Percentiles rank a stretch among this genome's conserved stretches.
Evolutionary conservation across 1,140 invertebrate species (phyloP).

Genomic region (Eumaeus atala): DNA sequence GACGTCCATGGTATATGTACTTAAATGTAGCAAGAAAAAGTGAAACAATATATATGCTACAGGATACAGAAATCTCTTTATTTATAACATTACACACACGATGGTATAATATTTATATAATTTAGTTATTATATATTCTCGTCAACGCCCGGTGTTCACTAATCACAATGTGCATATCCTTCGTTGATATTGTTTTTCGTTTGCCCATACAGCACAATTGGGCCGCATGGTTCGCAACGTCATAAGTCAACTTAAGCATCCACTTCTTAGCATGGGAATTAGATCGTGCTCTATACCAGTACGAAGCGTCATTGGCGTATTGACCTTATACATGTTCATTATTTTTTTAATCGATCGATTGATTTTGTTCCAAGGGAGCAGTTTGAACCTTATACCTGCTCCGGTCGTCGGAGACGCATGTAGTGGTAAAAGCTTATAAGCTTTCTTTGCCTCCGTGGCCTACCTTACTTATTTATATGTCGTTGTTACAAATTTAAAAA

Average conservation of each 20-base stretch:
- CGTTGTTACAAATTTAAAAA: no score
- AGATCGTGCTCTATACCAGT: not conserved
- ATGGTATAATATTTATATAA: conserved; percentile 3
- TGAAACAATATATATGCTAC: not conserved
- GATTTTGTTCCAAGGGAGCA: not conserved
- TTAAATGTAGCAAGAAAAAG: not conserved
- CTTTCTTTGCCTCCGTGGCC: no score
- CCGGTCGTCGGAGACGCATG: no score
- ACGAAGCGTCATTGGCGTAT: not conserved
- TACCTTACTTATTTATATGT: no score
- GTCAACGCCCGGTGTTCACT: conserved; percentile 7
- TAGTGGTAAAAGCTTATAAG: no score
- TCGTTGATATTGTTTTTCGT: conserved; percentile 2
- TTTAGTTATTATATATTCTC: not conserved
- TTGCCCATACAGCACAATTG: conserved; percentile 5
- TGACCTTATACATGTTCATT: not conserved
- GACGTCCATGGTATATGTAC: not conserved
- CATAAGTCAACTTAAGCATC: conserved; percentile 8
- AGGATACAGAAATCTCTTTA: not conserved
- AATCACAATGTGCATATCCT: conserved; percentile 5
- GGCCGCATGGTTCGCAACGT: not conserved
- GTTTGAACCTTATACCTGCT: no score
- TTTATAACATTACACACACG: conserved; percentile 3
- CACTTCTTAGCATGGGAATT: not conserved
- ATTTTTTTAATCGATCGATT: conserved; percentile 2